Conservation (phyloP, 2,113 vertebrate genomes). For the Dasyurus viverrinus region DNA sequence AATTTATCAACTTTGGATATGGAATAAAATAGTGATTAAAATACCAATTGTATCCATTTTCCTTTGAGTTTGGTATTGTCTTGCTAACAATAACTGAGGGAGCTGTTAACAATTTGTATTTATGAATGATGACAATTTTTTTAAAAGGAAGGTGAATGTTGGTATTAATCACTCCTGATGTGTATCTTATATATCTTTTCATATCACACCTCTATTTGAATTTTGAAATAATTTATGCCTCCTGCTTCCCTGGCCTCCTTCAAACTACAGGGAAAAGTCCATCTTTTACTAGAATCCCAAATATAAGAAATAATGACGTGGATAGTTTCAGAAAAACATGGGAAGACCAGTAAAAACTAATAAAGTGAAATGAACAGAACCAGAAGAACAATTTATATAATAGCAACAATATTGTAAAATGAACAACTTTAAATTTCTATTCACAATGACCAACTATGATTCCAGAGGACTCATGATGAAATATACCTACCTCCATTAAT, state of each 20-base stretch:
- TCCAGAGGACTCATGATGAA: not conserved
- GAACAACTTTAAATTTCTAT: not conserved
- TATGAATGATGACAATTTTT: not conserved
- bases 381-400: not conserved
- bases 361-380: not conserved
- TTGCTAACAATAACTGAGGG: not conserved
- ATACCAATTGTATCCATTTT: not conserved
- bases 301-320: not conserved
- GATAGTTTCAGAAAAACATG: not conserved
- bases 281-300: not conserved
- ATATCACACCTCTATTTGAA: not conserved
- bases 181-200: not conserved
- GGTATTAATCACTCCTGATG: not conserved
- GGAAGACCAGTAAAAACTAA: not conserved
- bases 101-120: not conserved
- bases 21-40: not conserved
- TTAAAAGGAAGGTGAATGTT: not conserved
- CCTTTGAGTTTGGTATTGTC: not conserved
- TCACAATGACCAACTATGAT: not conserved
- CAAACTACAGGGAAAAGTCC: not conserved
- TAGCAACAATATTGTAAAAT: not conserved
- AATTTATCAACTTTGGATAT: constrained; percentile 4
- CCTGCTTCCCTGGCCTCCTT: not conserved
- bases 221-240: not conserved
- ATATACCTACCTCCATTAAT: not conserved